Evolutionary conservation across 2,888 invertebrate species (phyloP).

Genomic region (Sarcophaga variegata): DNA sequence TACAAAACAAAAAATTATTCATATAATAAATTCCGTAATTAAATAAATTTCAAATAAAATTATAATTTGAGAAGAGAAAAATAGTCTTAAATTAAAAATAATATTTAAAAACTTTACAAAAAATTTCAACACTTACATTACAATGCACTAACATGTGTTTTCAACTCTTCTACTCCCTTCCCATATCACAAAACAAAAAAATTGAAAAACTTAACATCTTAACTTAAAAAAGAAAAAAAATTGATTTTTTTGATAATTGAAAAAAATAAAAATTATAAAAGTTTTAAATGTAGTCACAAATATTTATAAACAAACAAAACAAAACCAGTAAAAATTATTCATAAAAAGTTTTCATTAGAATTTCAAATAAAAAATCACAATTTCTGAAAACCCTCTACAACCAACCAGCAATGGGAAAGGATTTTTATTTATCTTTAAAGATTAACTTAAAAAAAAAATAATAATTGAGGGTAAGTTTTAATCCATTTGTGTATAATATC

Average conservation of each 20-base stretch:
- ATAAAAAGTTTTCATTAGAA: slow-evolving; percentile 49
- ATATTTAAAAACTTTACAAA: slow-evolving; percentile 9
- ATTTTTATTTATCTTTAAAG: no score
- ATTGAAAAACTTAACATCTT: neutral
- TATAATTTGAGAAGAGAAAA: neutral
- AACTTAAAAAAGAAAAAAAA: neutral
- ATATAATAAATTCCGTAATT: slow-evolving; percentile 8
- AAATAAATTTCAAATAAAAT: neutral
- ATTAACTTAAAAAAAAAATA: no score
- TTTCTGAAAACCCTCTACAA: slow-evolving; percentile 62
- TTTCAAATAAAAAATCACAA: slow-evolving; percentile 58
- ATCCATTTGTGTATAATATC: no score
- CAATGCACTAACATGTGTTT: slow-evolving; percentile 29
- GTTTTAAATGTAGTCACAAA: slow-evolving; percentile 40
- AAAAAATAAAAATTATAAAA: slow-evolving; percentile 15
- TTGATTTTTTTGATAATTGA: neutral
- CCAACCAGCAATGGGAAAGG: slow-evolving; percentile 14
- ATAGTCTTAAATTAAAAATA: slow-evolving; percentile 8
- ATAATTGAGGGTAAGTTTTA: no score
- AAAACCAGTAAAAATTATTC: slow-evolving; percentile 26
- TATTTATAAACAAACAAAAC: slow-evolving; percentile 33
- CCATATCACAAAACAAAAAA: no score
- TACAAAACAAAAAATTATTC: neutral
- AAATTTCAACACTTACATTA: neutral
- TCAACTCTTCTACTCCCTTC: neutral